Evolutionary conservation across 2,888 invertebrate genomes (phyloP), one percentile per base, ranked within the genome.

Genomic region (Limenitis arthemis): DNA sequence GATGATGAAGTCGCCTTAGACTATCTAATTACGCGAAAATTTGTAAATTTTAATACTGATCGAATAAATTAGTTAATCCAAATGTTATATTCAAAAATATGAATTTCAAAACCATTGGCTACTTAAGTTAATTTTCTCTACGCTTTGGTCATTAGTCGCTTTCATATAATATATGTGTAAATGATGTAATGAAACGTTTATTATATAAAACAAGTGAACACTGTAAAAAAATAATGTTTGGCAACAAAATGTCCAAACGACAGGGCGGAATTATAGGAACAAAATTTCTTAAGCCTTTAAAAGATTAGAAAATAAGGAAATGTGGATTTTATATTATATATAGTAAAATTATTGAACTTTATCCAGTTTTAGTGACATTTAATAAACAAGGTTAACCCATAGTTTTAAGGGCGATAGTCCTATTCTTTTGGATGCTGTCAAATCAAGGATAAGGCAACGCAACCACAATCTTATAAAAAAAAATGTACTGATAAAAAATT

Each of bases 181-280:
- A 9, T 28, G 46, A 12, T 47, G 9, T 12, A 8, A 12, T 31
- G 8, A 31, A 32, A 20, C 9, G 12, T 20, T 39, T 7, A 30
- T 12, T n/a, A 8, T 32, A 32, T 20, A 39, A 9, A 47, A 39
- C 12, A n/a, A 30, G 28, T 12, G 20, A 8, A 8, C 11, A 28
- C 33, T 47, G 31, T 31, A 44, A 44, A 44, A 36, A 12, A 46
- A 36, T 48, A 8, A 31, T n/a, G n/a, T n/a, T 36, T 41, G 9
- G 34, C 34, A 38, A 49, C 38, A 42, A 42, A 28, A 12, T 40
- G 44, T 34, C 30, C n/a, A 51, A 54, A 29, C 34, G 39, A 30
- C 5, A 54, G 56, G 56, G 56, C 54, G 56, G 56, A 57, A 20
- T 50, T 44, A 37, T 54, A 57, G 56, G 56, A 57, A 57, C 52